Evolutionary conservation across 2,113 vertebrate species (phyloP).

Genomic region (Macheiramphus alcinus): DNA sequence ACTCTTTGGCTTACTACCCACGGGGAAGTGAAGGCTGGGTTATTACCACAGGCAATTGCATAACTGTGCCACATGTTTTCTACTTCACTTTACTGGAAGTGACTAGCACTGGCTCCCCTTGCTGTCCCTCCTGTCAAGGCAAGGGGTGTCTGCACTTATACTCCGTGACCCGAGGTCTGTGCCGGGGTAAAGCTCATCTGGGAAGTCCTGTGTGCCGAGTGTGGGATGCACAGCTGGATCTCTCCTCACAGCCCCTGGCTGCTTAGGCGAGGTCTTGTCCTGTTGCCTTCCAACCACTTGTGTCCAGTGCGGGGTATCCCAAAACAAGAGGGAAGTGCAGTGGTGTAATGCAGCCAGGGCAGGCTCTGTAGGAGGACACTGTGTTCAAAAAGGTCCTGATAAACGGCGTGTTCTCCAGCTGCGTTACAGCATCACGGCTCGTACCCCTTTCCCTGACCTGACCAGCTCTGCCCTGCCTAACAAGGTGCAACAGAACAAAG

Average conservation of each 20-base stretch:
- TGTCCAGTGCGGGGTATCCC: not conserved
- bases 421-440: not conserved
- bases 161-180: not conserved
- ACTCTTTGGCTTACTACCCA: not conserved
- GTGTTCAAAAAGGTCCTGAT: not conserved
- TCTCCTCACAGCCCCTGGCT: not conserved
- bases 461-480: not conserved
- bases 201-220: no score
- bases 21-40: not conserved
- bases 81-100: not conserved
- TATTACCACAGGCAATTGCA: not conserved
- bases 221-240: not conserved
- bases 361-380: not conserved
- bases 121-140: not conserved
- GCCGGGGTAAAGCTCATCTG: not conserved
- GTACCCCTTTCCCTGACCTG: not conserved
- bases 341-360: not conserved
- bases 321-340: not conserved
- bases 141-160: not conserved
- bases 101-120: not conserved
- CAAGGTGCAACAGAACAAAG: not conserved
- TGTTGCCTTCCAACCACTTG: not conserved
- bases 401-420: not conserved
- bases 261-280: not conserved
- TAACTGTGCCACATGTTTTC: not conserved